phyloP scores from a whole-genome alignment of 2,888 invertebrate species.

The Sesamia inferens region DNA sequence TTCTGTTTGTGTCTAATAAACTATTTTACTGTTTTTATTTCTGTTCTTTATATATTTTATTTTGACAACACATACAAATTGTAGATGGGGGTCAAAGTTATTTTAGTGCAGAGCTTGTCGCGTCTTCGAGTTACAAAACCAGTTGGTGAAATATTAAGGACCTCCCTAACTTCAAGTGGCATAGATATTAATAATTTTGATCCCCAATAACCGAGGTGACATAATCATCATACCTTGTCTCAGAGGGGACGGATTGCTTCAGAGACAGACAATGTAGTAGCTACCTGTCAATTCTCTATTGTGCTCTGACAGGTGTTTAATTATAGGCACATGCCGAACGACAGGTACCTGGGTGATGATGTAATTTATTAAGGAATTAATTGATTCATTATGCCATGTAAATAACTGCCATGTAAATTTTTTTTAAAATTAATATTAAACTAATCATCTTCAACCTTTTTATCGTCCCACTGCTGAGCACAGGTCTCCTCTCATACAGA shows the following conservation, averaged over 20 bases:
- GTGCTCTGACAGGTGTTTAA: constrained; percentile 45
- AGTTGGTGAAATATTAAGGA: neutral
- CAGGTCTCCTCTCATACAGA: too few species aligned
- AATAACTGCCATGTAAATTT: neutral
- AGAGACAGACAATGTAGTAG: constrained; percentile 20
- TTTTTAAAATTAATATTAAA: too few species aligned
- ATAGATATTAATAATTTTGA: constrained; percentile 10
- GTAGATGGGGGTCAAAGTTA: too few species aligned
- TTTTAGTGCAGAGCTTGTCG: too few species aligned
- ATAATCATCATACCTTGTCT: constrained; percentile 28
- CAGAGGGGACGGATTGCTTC: constrained; percentile 48
- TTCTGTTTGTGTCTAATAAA: too few species aligned
- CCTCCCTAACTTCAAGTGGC: too few species aligned
- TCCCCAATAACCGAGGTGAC: constrained; percentile 12
- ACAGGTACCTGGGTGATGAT: constrained; percentile 1
- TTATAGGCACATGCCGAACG: constrained; percentile 29
- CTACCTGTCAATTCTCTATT: constrained; percentile 46
- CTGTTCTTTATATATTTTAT: too few species aligned
- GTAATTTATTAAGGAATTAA: constrained; percentile 20
- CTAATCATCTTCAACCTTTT: too few species aligned
- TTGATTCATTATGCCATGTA: neutral
- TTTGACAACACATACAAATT: too few species aligned
- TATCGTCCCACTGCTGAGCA: too few species aligned
- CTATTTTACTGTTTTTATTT: too few species aligned
- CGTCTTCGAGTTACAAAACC: too few species aligned